Conservation (phyloP, 53 echinoderm and acorn worm genomes). For the Henricia sp. region DNA sequence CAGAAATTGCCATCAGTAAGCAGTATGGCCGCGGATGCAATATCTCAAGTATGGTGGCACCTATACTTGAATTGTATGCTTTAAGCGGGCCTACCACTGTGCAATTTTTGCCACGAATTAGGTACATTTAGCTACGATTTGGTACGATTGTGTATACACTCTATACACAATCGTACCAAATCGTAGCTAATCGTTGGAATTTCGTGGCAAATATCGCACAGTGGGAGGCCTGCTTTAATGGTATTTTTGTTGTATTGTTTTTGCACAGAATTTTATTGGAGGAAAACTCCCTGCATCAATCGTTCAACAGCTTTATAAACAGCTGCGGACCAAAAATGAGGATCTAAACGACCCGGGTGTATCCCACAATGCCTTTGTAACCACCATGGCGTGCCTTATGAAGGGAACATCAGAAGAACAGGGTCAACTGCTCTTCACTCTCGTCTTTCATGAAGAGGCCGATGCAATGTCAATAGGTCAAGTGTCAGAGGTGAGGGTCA, state of each 20-base stretch:
- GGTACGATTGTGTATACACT: no score
- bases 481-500: conserved; percentile 68
- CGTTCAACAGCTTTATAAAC: conserved; percentile 62
- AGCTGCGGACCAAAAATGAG: conserved; percentile 61
- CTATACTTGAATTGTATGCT: no score
- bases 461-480: conserved; percentile 63
- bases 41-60: no score
- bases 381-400: conserved; percentile 77
- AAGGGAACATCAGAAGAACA: conserved; percentile 89
- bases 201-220: no score
- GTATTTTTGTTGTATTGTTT: neutral
- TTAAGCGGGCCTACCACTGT: no score
- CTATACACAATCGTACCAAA: no score
- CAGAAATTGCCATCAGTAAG: no score
- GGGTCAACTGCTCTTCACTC: conserved; percentile 66
- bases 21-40: no score
- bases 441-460: conserved; percentile 66
- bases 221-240: no score
- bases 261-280: conserved; percentile 63
- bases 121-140: no score
- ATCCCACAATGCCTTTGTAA: conserved; percentile 72
- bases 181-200: no score
- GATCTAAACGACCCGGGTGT: conserved; percentile 45
- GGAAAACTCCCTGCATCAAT: conserved; percentile 59
- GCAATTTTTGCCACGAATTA: no score